phyloP scores from a whole-genome alignment of 2,113 vertebrate genomes.

The Atractosteus spatula region DNA sequence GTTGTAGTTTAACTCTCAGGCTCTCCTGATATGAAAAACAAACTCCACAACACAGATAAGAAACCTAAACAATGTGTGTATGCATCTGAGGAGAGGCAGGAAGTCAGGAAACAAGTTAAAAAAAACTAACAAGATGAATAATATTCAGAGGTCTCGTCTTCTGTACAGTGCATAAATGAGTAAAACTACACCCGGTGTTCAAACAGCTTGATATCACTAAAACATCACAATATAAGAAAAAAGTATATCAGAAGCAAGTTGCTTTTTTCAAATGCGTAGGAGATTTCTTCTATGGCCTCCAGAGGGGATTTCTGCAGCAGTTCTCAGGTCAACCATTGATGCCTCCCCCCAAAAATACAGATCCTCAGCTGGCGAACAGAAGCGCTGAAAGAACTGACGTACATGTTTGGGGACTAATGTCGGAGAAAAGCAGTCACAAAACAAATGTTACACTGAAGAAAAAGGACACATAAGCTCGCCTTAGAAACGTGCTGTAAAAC shows the following conservation, averaged over 20 bases:
- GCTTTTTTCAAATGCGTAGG: conserved; percentile 42
- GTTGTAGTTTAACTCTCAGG: conserved; percentile 54
- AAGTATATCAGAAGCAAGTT: conserved; percentile 50
- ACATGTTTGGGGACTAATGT: not conserved
- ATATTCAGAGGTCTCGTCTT: conserved; percentile 49
- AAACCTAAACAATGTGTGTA: conserved; percentile 55
- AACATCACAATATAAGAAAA: conserved; percentile 72
- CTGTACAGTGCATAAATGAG: conserved; percentile 77
- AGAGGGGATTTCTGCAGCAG: conserved; percentile 46
- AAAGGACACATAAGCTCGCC: conserved; percentile 15
- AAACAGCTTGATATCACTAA: conserved; percentile 71
- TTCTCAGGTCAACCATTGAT: conserved; percentile 15
- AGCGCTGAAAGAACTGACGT: conserved; percentile 38
- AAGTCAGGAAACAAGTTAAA: not conserved
- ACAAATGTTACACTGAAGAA: conserved; percentile 49
- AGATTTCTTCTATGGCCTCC: conserved; percentile 53
- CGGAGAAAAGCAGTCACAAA: conserved; percentile 46
- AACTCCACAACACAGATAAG: conserved; percentile 64
- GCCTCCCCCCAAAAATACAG: conserved; percentile 1
- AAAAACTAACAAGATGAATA: conserved; percentile 64
- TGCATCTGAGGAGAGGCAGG: conserved; percentile 43
- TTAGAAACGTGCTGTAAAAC: conserved; percentile 23
- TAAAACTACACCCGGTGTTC: conserved; percentile 75
- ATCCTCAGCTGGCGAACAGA: conserved; percentile 43
- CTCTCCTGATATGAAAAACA: conserved; percentile 55